Conservation (phyloP, 2,797 vertebrate species). For the Lates japonicus region DNA sequence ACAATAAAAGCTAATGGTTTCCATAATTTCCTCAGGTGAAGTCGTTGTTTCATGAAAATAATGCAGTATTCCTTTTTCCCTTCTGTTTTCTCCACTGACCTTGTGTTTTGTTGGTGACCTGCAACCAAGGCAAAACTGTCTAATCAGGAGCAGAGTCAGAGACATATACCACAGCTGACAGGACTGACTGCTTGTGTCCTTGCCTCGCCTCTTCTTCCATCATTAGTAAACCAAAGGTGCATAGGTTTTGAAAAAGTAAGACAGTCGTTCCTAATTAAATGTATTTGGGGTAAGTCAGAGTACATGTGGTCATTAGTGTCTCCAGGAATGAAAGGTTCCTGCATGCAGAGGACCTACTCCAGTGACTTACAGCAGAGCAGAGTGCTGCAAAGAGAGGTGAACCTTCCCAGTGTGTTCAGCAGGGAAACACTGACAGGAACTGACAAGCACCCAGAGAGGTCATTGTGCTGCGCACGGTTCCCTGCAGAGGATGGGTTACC, state of each 20-base stretch:
- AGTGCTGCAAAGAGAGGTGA: slow-evolving; percentile 50
- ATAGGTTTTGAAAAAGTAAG: neutral
- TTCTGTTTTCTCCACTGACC: slow-evolving; percentile 1
- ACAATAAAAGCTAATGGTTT: slow-evolving; percentile 86
- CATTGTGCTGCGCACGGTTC: slow-evolving; percentile 61
- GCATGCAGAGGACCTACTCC: slow-evolving; percentile 25
- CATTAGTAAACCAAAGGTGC: neutral
- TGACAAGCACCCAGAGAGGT: slow-evolving; percentile 74
- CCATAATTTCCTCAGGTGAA: slow-evolving; percentile 39
- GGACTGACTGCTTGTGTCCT: neutral
- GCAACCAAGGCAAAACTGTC: slow-evolving; percentile 25
- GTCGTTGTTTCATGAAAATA: slow-evolving; percentile 20
- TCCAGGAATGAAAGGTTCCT: slow-evolving; percentile 10
- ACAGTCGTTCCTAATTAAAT: slow-evolving; percentile 36
- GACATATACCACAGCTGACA: slow-evolving; percentile 13
- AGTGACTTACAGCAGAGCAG: slow-evolving; percentile 19
- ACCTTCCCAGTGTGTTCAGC: slow-evolving; percentile 53
- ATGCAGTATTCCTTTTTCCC: neutral
- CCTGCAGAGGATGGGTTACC: slow-evolving; percentile 71
- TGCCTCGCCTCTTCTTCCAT: neutral
- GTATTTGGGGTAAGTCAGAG: slow-evolving; percentile 17
- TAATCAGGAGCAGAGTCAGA: neutral
- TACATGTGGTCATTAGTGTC: slow-evolving; percentile 38
- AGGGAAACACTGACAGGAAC: slow-evolving; percentile 71
- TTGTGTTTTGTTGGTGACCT: neutral